Conservation (phyloP, 1,140 invertebrate species). For the Polypedilum pembai region DNA sequence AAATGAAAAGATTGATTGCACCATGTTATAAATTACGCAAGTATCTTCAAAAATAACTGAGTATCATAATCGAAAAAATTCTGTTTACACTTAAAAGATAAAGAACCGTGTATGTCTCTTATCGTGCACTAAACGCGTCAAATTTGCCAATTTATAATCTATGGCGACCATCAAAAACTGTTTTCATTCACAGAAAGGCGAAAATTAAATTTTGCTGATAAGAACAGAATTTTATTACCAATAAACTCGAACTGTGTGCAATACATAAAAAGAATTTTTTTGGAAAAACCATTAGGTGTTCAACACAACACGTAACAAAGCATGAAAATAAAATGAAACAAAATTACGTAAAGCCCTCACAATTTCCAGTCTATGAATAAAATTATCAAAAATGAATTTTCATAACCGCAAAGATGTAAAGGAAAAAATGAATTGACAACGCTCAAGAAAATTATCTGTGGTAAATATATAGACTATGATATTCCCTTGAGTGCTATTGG, state of each 20-base stretch:
- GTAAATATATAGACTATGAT: not conserved
- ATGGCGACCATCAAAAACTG: not conserved
- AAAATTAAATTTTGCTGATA: too few relatives aligned
- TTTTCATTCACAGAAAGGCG: not conserved
- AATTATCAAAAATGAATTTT: not conserved
- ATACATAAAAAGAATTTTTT: too few relatives aligned
- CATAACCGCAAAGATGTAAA: not conserved
- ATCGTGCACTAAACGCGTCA: not conserved
- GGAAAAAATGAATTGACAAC: not conserved
- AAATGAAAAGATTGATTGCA: not conserved
- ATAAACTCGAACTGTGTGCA: too few relatives aligned
- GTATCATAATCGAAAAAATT: not conserved
- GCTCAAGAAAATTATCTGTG: not conserved
- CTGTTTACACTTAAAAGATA: not conserved
- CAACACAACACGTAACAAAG: too few relatives aligned
- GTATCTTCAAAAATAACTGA: constrained; percentile 1
- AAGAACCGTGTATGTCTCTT: not conserved
- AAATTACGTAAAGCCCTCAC: not conserved
- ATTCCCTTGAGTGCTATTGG: not conserved
- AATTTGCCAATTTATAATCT: constrained; percentile 13
- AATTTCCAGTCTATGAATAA: constrained; percentile 13
- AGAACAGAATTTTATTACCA: too few relatives aligned
- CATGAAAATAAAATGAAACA: not conserved
- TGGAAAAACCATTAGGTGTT: too few relatives aligned
- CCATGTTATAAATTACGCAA: constrained; percentile 17